phyloP scores from a whole-genome alignment of 2,797 vertebrate species.

The Cyclura pinguis region DNA sequence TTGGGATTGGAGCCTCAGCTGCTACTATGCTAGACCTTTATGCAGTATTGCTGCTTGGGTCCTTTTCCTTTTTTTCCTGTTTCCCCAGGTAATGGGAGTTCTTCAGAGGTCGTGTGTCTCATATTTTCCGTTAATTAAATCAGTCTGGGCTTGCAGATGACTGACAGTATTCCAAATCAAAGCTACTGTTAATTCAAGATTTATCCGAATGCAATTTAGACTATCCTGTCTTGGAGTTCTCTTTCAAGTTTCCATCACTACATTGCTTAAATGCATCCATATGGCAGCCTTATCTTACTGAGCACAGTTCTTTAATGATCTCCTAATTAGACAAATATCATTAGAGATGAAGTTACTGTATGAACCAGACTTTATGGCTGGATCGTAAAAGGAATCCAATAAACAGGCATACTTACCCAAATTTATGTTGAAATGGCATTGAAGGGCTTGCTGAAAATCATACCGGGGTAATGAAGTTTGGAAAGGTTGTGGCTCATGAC shows the following conservation, averaged over 20 bases:
- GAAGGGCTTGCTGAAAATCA: conserved; percentile 32
- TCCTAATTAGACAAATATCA: conserved; percentile 55
- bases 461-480: conserved; percentile 26
- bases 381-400: conserved; percentile 45
- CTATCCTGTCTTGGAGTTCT: conserved; percentile 11
- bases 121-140: conserved; percentile 18
- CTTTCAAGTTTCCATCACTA: conserved; percentile 34
- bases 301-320: conserved; percentile 52
- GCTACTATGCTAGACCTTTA: not conserved
- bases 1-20: not conserved
- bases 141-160: conserved; percentile 64
- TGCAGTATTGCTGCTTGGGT: not conserved
- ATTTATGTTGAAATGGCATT: conserved; percentile 43
- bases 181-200: conserved; percentile 51
- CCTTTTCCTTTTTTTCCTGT: not conserved
- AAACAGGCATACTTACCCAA: conserved; percentile 42
- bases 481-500: conserved; percentile 22
- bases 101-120: not conserved
- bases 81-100: not conserved
- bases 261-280: conserved; percentile 53
- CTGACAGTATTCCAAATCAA: conserved; percentile 69
- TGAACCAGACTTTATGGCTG: conserved; percentile 44
- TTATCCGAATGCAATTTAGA: conserved; percentile 65
- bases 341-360: conserved; percentile 54
- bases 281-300: conserved; percentile 55